phyloP scores from a whole-genome alignment of 2,888 invertebrate species.

The Mycalesis mineus region DNA sequence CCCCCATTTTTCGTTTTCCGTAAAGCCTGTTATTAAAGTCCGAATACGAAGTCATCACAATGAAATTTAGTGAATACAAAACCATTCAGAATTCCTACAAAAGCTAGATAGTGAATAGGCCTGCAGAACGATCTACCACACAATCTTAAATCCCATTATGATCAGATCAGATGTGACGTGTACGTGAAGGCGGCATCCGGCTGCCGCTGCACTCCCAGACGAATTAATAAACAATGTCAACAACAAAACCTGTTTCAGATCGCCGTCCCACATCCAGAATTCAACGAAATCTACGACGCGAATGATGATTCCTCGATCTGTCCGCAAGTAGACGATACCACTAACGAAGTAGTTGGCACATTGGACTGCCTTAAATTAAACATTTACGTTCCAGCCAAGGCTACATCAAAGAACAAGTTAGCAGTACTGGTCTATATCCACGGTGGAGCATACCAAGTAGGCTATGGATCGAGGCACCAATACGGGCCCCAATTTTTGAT shows the following conservation, averaged over 20 bases:
- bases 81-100: too few species aligned
- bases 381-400: slow-evolving; percentile 47
- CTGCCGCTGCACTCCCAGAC: too few species aligned
- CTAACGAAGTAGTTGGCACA: slow-evolving; percentile 37
- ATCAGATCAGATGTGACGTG: too few species aligned
- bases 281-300: slow-evolving; percentile 47
- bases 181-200: too few species aligned
- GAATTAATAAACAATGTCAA: too few species aligned
- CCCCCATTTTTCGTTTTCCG: too few species aligned
- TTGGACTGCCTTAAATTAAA: slow-evolving; percentile 52
- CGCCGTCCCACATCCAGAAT: slow-evolving; percentile 40
- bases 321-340: slow-evolving; percentile 41
- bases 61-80: too few species aligned
- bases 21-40: too few species aligned
- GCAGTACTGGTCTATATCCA: slow-evolving; percentile 53
- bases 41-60: too few species aligned
- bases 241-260: slow-evolving; percentile 38
- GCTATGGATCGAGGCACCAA: slow-evolving; percentile 37
- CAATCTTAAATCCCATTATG: too few species aligned
- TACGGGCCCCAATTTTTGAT: slow-evolving; percentile 49
- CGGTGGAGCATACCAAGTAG: slow-evolving; percentile 44
- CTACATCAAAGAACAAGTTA: slow-evolving; percentile 38
- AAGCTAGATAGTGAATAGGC: too few species aligned
- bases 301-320: slow-evolving; percentile 48
- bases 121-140: too few species aligned